A percentile compares a stretch with the other conserved stretches of the same genome.
These are phyloP conservation scores for Sandelia bainsii DNA, from an alignment of 2,797 vertebrate species.

Conservation along the genomic window DNA sequence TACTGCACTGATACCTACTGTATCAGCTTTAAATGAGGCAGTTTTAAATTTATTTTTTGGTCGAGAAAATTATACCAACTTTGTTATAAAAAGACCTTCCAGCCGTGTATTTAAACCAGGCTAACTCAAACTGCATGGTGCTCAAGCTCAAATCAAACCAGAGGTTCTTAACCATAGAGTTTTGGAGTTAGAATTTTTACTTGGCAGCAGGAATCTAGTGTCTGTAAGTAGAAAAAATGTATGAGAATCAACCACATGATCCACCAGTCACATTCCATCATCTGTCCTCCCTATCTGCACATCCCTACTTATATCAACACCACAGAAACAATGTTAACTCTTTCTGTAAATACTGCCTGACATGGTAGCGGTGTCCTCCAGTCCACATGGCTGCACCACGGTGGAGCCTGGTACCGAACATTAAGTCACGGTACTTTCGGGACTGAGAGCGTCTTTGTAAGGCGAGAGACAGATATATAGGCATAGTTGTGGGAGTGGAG, in stretches of 20 bases:
- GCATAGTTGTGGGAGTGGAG: slow-evolving; percentile 71
- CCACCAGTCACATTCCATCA: slow-evolving; percentile 46
- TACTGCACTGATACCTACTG: not conserved
- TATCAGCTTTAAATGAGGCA: not conserved
- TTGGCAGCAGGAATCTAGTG: slow-evolving; percentile 6
- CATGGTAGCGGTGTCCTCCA: slow-evolving; percentile 37
- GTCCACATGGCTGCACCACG: slow-evolving; percentile 37
- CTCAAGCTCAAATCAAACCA: not conserved
- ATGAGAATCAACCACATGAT: slow-evolving; percentile 17
- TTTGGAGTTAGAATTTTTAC: slow-evolving; percentile 7
- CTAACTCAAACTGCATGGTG: not conserved
- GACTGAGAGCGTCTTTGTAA: slow-evolving; percentile 73
- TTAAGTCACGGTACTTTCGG: slow-evolving; percentile 68
- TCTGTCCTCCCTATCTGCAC: slow-evolving; percentile 40
- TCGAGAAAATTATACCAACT: not conserved
- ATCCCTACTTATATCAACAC: slow-evolving; percentile 46
- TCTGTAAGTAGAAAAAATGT: slow-evolving; percentile 2
- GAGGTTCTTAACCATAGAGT: slow-evolving; percentile 15
- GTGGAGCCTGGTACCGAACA: slow-evolving; percentile 77
- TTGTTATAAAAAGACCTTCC: not conserved
- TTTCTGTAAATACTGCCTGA: slow-evolving; percentile 58
- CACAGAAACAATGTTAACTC: slow-evolving; percentile 56
- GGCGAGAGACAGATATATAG: slow-evolving; percentile 72
- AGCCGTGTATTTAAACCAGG: not conserved
- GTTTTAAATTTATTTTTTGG: not conserved